Percentiles rank a stretch among this genome's conserved stretches.
These are phyloP conservation scores for Trichogramma dendrolimi DNA, from an alignment of 2,888 invertebrate species.

Conservation along the genomic window DNA sequence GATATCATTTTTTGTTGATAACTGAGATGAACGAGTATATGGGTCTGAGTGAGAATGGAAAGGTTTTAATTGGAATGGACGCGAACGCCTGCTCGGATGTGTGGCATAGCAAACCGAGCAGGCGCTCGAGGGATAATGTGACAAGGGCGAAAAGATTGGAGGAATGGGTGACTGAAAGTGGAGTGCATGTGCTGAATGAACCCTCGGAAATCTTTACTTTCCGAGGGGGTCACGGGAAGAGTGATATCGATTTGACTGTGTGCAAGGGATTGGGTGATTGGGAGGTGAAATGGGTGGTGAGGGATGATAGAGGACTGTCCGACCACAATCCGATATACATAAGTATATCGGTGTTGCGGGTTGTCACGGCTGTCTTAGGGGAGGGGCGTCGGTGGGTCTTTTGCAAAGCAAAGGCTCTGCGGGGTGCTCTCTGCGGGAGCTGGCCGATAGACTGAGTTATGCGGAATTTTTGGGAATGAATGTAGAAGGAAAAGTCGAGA, in stretches of 20 bases:
- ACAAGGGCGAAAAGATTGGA: too few relatives aligned
- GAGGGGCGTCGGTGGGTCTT: too few relatives aligned
- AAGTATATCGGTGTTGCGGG: too few relatives aligned
- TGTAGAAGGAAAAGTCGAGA: neutral
- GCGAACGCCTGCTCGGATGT: conserved; percentile 29
- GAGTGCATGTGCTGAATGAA: conserved; percentile 21
- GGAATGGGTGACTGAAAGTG: too few relatives aligned
- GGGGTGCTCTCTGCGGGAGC: neutral
- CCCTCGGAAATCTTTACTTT: conserved; percentile 20
- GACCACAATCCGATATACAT: too few relatives aligned
- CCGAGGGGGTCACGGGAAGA: conserved; percentile 5
- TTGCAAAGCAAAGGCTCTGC: too few relatives aligned
- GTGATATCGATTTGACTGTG: conserved; percentile 4
- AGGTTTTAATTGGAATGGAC: conserved; percentile 27
- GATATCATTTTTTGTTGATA: too few relatives aligned
- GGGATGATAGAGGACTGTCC: neutral
- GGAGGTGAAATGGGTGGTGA: too few relatives aligned
- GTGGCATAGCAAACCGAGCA: conserved; percentile 28
- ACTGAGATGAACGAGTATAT: conserved; percentile 12
- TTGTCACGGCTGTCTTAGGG: too few relatives aligned
- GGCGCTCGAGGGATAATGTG: too few relatives aligned
- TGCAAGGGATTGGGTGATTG: neutral
- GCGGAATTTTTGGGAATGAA: neutral
- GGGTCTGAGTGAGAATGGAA: neutral
- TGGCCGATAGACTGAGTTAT: too few relatives aligned